Evolutionary conservation across 2,797 vertebrate species (phyloP).

Genomic region (Neoniphon sammara): DNA sequence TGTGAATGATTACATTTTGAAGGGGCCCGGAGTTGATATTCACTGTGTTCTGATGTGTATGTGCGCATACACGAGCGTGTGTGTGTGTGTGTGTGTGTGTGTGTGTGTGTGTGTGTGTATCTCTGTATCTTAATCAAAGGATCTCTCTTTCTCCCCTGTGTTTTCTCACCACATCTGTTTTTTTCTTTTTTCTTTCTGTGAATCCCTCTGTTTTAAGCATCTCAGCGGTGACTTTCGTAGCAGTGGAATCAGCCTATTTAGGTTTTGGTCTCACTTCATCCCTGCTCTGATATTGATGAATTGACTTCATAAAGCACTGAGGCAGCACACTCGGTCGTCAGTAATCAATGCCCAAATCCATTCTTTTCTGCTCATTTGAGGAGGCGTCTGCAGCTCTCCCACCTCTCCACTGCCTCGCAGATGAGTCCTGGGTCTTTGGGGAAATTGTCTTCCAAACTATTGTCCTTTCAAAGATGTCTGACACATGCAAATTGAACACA

Average conservation of each 20-base stretch:
- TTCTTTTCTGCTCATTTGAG: conserved; percentile 77
- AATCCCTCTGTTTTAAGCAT: conserved; percentile 34
- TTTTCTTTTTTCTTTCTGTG: conserved; percentile 17
- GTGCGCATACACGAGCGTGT: not conserved
- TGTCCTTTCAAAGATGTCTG: conserved; percentile 65
- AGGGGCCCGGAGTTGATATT: conserved; percentile 44
- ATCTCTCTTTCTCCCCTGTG: conserved; percentile 36
- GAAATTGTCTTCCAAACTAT: conserved; percentile 71
- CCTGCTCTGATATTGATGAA: conserved; percentile 78
- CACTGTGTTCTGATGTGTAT: conserved; percentile 24
- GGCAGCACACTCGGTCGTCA: conserved; percentile 75
- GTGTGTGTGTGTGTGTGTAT: conserved; percentile 8
- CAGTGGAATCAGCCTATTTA: conserved; percentile 71
- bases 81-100: not conserved
- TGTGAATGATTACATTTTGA: conserved; percentile 63
- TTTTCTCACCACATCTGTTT: conserved; percentile 29
- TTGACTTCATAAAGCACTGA: conserved; percentile 82
- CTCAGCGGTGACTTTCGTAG: conserved; percentile 56
- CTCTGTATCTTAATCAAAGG: conserved; percentile 56
- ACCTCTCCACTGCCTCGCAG: conserved; percentile 36
- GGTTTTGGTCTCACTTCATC: conserved; percentile 59
- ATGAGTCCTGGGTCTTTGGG: conserved; percentile 63
- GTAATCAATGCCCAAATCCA: conserved; percentile 81
- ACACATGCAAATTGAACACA: conserved; percentile 61
- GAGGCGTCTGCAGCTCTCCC: conserved; percentile 54